Conservation (phyloP, 2,797 vertebrate species). For the Acanthis flammea region DNA sequence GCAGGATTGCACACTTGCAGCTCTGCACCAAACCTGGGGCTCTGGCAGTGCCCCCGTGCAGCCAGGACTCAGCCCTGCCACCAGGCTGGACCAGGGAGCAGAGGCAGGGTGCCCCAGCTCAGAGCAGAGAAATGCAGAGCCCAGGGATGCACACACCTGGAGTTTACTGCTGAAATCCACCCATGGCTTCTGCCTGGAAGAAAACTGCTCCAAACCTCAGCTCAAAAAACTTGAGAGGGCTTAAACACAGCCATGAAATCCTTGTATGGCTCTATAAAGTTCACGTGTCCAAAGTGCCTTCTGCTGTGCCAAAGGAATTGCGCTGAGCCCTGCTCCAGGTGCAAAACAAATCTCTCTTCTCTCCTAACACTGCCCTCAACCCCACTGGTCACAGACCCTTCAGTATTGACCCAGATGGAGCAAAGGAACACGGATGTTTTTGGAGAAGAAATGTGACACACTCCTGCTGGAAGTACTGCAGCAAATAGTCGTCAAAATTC, state of each 20-base stretch:
- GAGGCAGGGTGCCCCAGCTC: background rate
- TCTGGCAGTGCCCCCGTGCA: background rate
- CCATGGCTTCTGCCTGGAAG: background rate
- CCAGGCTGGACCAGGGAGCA: background rate
- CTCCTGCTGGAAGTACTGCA: background rate
- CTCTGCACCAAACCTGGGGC: background rate
- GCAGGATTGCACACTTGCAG: background rate
- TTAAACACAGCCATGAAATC: background rate
- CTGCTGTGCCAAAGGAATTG: background rate
- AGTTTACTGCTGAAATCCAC: background rate
- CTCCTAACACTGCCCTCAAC: background rate
- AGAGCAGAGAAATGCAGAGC: background rate
- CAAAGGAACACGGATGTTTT: background rate
- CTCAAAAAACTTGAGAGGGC: background rate
- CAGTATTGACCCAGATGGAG: background rate
- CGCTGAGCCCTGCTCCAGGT: background rate
- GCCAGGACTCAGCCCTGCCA: background rate
- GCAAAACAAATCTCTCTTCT: background rate
- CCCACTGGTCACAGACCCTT: background rate
- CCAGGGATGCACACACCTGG: too few relatives aligned
- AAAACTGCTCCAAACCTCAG: background rate
- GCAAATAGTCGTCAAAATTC: background rate
- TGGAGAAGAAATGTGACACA: rapidly evolving
- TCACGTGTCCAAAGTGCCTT: background rate
- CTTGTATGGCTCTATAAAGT: rapidly evolving